Evolutionary conservation across 2,113 vertebrate species (phyloP), one percentile per base, ranked within the genome.

Genomic region (Vanacampus margaritifer): DNA sequence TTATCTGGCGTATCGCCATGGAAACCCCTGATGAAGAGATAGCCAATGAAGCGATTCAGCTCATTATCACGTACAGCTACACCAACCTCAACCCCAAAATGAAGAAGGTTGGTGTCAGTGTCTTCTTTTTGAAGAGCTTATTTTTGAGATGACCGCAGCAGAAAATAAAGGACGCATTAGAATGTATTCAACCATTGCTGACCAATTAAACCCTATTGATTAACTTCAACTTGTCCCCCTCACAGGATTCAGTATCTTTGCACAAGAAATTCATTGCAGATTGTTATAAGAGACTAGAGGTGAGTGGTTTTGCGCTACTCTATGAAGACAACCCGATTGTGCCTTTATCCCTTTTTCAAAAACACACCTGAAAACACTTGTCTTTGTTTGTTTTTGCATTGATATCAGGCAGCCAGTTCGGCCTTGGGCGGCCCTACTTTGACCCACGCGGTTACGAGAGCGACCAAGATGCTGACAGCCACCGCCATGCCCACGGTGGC

Each of bases 241-340:
- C 76, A 26, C 74, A 99, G 97, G 97, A 99, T 90, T 98, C 97
- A 0, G 96, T 98, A 14, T 95, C 97, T 28, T 91, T 99, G 80
- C 97, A 99, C 90, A 99, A 98, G 91, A 99, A 99, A 84, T 99
- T 99, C 76, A 98, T 99, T 73, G 96, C 97, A 68, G 97, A 99
- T 92, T 99, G 97, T 88, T 98, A 98, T 76, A 98, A 97, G 51
- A 92, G 96, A 84, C 89, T 98, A 72, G 96, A 99, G 92, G 97
- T 99, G 79, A 90, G 91, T 67, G 7, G 28, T 32, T 32, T 45
- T 10, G 1, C 5, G 57, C 57, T 13, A 1, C 19, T n/a, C 54
- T 24, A 4, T 6, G 26, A 17, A 26, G 5, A 3, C 3, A 6
- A 21, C n/a, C 16, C 19, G 36, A 67, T 64, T 73, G 28, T 48